phyloP scores from a whole-genome alignment of 1,140 invertebrate species.

The Rhyacophila brunnea region DNA sequence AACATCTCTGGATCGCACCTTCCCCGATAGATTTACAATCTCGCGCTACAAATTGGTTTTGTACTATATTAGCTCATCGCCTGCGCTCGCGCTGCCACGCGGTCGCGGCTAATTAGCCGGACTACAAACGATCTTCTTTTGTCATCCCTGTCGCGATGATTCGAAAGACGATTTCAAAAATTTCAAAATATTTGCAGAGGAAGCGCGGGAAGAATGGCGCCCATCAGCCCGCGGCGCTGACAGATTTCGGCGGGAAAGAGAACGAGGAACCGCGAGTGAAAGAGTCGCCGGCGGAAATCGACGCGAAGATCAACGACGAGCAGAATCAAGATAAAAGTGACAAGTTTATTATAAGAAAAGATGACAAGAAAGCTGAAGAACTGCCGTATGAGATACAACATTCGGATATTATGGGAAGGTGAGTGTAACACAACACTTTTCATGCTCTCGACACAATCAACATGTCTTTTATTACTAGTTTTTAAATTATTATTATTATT shows the following conservation, averaged over 20 bases:
- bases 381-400: constrained; percentile 51
- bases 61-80: neutral
- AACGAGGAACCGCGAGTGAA: constrained; percentile 33
- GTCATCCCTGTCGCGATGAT: constrained; percentile 17
- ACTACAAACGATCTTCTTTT: neutral
- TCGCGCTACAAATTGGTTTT: neutral
- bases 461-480: no score
- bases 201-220: constrained; percentile 42
- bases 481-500: no score
- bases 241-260: constrained; percentile 42
- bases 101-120: neutral
- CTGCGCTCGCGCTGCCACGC: neutral
- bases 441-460: no score
- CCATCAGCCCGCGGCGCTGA: constrained; percentile 29
- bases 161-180: constrained; percentile 17
- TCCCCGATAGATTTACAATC: neutral
- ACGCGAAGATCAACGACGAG: neutral
- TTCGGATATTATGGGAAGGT: constrained; percentile 56
- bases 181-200: constrained; percentile 41
- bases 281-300: constrained; percentile 19
- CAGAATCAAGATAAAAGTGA: neutral
- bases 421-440: no score
- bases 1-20: neutral
- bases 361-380: constrained; percentile 26
- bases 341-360: neutral